Conservation (phyloP, 2,113 vertebrate species). For the Esox niger region DNA sequence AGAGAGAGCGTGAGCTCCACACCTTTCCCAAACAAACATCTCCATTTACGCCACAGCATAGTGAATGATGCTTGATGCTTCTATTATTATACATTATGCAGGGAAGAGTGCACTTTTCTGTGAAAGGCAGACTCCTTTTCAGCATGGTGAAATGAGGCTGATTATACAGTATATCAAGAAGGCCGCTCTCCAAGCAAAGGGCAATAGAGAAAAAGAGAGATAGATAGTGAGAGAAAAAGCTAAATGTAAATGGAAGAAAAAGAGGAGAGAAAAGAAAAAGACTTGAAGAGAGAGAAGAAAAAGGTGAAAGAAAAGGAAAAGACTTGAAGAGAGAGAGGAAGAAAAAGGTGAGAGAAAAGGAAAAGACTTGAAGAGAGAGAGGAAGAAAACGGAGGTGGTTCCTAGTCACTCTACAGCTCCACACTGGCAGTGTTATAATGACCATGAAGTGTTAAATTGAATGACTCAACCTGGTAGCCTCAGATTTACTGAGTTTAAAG, state of each 20-base stretch:
- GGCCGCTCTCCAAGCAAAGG: conserved; percentile 16
- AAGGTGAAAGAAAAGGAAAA: background rate
- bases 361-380: background rate
- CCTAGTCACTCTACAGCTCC: background rate
- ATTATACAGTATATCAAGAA: conserved; percentile 39
- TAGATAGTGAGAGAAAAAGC: conserved; percentile 16
- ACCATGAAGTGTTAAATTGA: conserved; percentile 20
- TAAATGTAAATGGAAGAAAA: background rate
- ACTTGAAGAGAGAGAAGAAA: background rate
- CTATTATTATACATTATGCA: conserved; percentile 54
- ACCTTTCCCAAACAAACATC: conserved; percentile 44
- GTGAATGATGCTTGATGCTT: conserved; percentile 34
- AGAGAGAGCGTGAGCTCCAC: conserved; percentile 34
- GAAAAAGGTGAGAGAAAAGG: background rate
- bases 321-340: too few species aligned
- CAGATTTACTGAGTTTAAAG: conserved; percentile 38
- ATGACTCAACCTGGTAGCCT: conserved; percentile 1
- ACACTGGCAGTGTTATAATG: background rate
- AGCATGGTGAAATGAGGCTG: conserved; percentile 29
- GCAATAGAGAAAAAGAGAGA: conserved; percentile 7
- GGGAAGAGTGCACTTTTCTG: conserved; percentile 32
- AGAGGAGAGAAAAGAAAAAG: background rate
- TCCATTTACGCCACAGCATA: conserved; percentile 43
- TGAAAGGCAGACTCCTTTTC: conserved; percentile 35
- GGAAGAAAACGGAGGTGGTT: conserved; percentile 15